phyloP scores from a whole-genome alignment of 1,140 invertebrate species.

The Drosophila ohnishii region DNA sequence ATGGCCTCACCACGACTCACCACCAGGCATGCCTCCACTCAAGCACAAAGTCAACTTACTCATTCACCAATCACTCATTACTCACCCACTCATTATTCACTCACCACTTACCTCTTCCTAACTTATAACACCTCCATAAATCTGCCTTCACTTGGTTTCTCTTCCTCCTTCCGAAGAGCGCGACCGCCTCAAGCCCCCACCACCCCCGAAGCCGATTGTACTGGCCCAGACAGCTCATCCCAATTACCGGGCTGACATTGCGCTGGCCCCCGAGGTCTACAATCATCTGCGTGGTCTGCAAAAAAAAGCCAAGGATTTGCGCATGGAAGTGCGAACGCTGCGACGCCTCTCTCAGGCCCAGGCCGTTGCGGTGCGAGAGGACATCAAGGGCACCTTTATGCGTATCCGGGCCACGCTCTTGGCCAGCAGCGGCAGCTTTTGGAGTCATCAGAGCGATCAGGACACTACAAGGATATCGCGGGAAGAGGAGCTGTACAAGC shows the following conservation, averaged over 20 bases:
- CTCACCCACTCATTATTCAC: background rate
- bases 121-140: background rate
- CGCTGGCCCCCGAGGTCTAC: slow-evolving; percentile 92
- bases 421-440: slow-evolving; percentile 86
- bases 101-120: background rate
- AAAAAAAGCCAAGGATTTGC: slow-evolving; percentile 94
- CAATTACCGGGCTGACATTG: slow-evolving; percentile 86
- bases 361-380: slow-evolving; percentile 94
- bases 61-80: background rate
- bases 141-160: background rate
- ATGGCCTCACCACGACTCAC: background rate
- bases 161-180: slow-evolving; percentile 85
- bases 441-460: slow-evolving; percentile 84
- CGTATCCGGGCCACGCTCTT: slow-evolving; percentile 89
- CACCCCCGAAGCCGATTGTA: slow-evolving; percentile 92
- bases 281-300: slow-evolving; percentile 92
- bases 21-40: slow-evolving; percentile 5
- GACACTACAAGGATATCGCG: slow-evolving; percentile 86
- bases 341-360: slow-evolving; percentile 95
- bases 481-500: slow-evolving; percentile 94
- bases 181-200: slow-evolving; percentile 92
- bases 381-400: slow-evolving; percentile 94
- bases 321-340: slow-evolving; percentile 93
- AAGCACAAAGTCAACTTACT: slow-evolving; percentile 3
- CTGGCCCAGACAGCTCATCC: slow-evolving; percentile 84